A percentile compares a stretch with the other conserved stretches of the same genome.
phyloP scores from a whole-genome alignment of 2,888 invertebrate genomes.

The Gari tellinella region DNA sequence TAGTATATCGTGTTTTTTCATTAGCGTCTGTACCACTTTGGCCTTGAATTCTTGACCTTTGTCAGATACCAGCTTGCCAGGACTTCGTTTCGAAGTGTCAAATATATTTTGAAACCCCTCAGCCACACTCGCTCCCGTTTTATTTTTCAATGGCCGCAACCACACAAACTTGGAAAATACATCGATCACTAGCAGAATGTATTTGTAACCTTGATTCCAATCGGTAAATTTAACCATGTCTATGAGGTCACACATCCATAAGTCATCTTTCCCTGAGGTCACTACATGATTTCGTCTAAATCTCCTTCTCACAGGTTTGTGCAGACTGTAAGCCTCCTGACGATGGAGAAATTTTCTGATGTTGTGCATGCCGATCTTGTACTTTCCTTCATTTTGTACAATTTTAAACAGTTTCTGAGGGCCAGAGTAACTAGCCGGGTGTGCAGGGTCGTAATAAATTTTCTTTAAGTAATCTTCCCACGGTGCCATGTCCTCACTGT shows the following conservation, averaged over 20 bases:
- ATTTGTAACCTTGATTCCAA: not conserved
- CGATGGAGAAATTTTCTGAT: slow-evolving; percentile 50
- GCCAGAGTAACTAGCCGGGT: slow-evolving; percentile 43
- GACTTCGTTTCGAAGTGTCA: slow-evolving; percentile 20
- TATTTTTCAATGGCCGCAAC: slow-evolving; percentile 8
- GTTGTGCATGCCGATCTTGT: slow-evolving; percentile 46
- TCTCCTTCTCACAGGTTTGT: slow-evolving; percentile 35
- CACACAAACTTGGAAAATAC: slow-evolving; percentile 8
- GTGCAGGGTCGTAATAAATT: slow-evolving; percentile 40
- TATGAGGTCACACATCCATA: slow-evolving; percentile 49
- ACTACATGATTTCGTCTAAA: slow-evolving; percentile 45
- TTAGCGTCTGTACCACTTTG: slow-evolving; percentile 21
- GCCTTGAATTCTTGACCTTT: slow-evolving; percentile 51
- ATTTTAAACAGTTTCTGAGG: slow-evolving; percentile 53
- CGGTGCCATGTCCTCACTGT: slow-evolving; percentile 12
- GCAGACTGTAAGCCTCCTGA: slow-evolving; percentile 51
- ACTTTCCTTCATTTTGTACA: slow-evolving; percentile 52
- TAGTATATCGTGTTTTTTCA: slow-evolving; percentile 23
- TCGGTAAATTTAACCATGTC: slow-evolving; percentile 5
- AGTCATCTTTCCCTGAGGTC: slow-evolving; percentile 50
- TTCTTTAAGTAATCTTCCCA: slow-evolving; percentile 48
- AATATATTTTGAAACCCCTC: slow-evolving; percentile 40
- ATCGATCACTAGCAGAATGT: slow-evolving; percentile 3
- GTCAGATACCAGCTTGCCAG: slow-evolving; percentile 40
- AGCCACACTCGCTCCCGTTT: slow-evolving; percentile 10